Base-by-base conservation (phyloP, 2,797 vertebrate species). In the Harpagifer antarcticus region DNA sequence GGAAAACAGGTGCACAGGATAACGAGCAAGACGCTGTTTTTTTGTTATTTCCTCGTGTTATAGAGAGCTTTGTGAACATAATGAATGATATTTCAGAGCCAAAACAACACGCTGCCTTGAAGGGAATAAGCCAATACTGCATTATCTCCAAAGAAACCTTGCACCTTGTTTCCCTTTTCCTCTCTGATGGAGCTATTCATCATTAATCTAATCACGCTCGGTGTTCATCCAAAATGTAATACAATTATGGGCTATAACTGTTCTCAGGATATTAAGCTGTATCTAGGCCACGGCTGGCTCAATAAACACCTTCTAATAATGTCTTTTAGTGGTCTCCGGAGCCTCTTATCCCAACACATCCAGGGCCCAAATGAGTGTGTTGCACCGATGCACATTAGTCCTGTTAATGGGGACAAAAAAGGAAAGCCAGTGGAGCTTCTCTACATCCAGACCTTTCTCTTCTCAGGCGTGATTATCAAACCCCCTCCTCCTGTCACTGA, bases 251-350 rank as follows among this genome's bases (percentile, higher is more conserved):
- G 79, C 85, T 89, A 85, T 89, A 86, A 91, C 83, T 78, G 86
- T 90, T 89, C 89, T 89, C 83, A 79, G 83, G 86, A 92, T 88
- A 89, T 92, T 89, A 89, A 74, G 74, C 79, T 61, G 87, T 88
- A 91, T 92, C 85, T 87, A 84, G 91, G 91, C 90, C 92, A 89
- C 15, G 40, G 85, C 82, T 53, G 66, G 89, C 91, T 91, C 85
- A 59, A 90, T 92, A 92, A 93, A 92, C 89, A 91, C 90, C 86
- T 88, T 88, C 90, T 92, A 91, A 91, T 92, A 91, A 92, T 89
- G 90, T 86, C 86, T 90, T 88, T 90, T 86, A 90, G 84, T 86
- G 84, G 88, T 91, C 88, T 92, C 89, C 17, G 76, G 91, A 89
- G 92, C 86, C 88, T 89, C 84, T 89, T 91, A 83, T 88, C 74